Conservation (phyloP, 2,797 vertebrate species). For the Pipistrellus pipistrellus region DNA sequence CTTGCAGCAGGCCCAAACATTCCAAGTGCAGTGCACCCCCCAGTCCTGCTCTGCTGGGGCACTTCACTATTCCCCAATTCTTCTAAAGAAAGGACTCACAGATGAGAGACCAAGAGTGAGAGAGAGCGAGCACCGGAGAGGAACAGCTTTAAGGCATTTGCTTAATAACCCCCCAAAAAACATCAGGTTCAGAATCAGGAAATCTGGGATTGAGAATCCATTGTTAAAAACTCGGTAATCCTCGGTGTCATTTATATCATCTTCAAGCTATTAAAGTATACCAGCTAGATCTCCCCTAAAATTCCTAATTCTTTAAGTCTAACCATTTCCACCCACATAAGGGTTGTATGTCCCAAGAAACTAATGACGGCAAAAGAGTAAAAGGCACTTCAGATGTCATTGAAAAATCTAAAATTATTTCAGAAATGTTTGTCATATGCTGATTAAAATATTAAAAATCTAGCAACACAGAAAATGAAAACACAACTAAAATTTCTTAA, state of each 20-base stretch:
- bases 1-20: slow-evolving; percentile 78
- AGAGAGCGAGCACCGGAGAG: not conserved
- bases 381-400: slow-evolving; percentile 80
- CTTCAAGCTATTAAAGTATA: not conserved
- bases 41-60: slow-evolving; percentile 70
- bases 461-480: not conserved
- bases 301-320: slow-evolving; percentile 43
- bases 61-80: slow-evolving; percentile 81
- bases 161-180: not conserved
- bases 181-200: slow-evolving; percentile 31
- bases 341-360: slow-evolving; percentile 82
- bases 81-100: slow-evolving; percentile 82
- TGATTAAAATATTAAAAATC: slow-evolving; percentile 84
- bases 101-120: slow-evolving; percentile 29
- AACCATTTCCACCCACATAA: slow-evolving; percentile 70
- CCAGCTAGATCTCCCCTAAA: slow-evolving; percentile 19
- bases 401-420: slow-evolving; percentile 84
- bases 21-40: slow-evolving; percentile 82
- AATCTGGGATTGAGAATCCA: not conserved
- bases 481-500: not conserved
- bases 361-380: slow-evolving; percentile 83
- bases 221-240: not conserved
- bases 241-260: not conserved
- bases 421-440: slow-evolving; percentile 75
- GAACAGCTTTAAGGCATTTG: slow-evolving; percentile 45